These are phyloP conservation scores for Phaedon cochleariae DNA, from an alignment of 2,888 invertebrate genomes.

Conservation along the genomic window DNA sequence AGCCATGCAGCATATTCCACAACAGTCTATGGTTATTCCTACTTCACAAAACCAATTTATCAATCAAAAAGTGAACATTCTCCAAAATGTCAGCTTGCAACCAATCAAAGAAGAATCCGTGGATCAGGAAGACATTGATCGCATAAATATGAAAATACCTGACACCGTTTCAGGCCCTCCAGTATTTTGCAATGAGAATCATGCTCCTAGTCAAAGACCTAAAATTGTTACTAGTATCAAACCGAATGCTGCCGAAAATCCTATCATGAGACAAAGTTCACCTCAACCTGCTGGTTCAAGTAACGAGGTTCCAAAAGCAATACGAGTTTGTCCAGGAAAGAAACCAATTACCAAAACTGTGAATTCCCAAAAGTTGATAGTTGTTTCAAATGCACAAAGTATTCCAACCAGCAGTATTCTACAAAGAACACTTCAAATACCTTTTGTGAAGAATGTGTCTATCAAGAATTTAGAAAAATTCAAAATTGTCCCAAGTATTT, in stretches of 20 bases:
- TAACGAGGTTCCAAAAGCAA: slow-evolving; percentile 47
- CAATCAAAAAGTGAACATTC: slow-evolving; percentile 55
- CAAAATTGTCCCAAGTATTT: slow-evolving; percentile 56
- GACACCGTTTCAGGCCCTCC: slow-evolving; percentile 22
- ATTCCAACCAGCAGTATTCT: slow-evolving; percentile 58
- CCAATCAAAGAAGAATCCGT: slow-evolving; percentile 38
- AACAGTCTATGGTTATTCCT: slow-evolving; percentile 26
- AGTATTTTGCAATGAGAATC: slow-evolving; percentile 52
- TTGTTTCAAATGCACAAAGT: slow-evolving; percentile 59
- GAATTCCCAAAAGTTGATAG: slow-evolving; percentile 59
- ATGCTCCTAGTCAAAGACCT: slow-evolving; percentile 47
- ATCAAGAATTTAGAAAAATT: slow-evolving; percentile 61
- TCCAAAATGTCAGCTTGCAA: slow-evolving; percentile 56
- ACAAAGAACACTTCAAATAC: slow-evolving; percentile 58
- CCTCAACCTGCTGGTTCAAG: slow-evolving; percentile 42
- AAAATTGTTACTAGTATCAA: slow-evolving; percentile 47
- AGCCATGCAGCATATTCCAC: slow-evolving; percentile 37
- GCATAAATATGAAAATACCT: not conserved
- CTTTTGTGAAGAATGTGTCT: slow-evolving; percentile 59
- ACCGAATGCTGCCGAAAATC: slow-evolving; percentile 42
- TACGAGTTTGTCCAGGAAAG: slow-evolving; percentile 54
- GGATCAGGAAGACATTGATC: slow-evolving; percentile 16
- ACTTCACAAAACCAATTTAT: slow-evolving; percentile 25
- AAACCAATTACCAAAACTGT: slow-evolving; percentile 52
- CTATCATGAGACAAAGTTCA: slow-evolving; percentile 46